phyloP scores from a whole-genome alignment of 1,140 invertebrate genomes.

The Scaptomyza graminum region DNA sequence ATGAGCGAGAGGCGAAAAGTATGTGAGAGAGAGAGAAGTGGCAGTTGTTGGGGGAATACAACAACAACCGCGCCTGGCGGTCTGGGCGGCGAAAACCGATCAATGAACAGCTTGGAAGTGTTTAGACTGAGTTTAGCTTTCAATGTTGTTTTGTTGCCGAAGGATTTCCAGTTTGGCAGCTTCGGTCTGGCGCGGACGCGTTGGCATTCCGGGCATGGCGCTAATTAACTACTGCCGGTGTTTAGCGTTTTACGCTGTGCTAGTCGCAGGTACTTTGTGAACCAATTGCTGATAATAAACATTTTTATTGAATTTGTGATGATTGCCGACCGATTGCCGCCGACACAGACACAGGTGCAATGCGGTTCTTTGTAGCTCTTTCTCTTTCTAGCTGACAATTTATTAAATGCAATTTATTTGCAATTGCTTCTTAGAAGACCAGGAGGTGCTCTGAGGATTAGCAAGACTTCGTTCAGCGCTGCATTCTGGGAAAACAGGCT shows the following conservation, averaged over 20 bases:
- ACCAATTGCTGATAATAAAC: constrained; percentile 77
- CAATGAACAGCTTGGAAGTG: constrained; percentile 59
- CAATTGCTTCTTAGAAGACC: constrained; percentile 78
- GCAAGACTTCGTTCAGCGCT: constrained; percentile 4
- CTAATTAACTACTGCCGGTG: constrained; percentile 83
- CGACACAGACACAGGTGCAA: constrained; percentile 40
- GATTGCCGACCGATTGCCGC: constrained; percentile 62
- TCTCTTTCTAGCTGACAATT: constrained; percentile 54
- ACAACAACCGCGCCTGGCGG: constrained; percentile 67
- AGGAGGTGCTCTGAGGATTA: constrained; percentile 58
- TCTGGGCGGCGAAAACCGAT: constrained; percentile 73
- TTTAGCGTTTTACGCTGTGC: constrained; percentile 28
- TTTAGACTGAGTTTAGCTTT: constrained; percentile 31
- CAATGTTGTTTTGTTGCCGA: constrained; percentile 12
- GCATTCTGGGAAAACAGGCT: constrained; percentile 48
- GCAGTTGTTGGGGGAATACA: background rate
- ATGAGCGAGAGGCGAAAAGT: constrained; percentile 1
- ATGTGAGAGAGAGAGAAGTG: background rate
- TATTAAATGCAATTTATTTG: constrained; percentile 80
- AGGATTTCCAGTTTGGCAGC: constrained; percentile 46
- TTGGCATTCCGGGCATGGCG: constrained; percentile 75
- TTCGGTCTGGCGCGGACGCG: constrained; percentile 47
- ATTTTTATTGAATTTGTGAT: constrained; percentile 82
- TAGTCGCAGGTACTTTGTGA: constrained; percentile 12
- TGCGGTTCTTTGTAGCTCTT: background rate